These are phyloP conservation scores for Regulus satrapa DNA, from an alignment of 2,113 vertebrate genomes.

Conservation along the genomic window DNA sequence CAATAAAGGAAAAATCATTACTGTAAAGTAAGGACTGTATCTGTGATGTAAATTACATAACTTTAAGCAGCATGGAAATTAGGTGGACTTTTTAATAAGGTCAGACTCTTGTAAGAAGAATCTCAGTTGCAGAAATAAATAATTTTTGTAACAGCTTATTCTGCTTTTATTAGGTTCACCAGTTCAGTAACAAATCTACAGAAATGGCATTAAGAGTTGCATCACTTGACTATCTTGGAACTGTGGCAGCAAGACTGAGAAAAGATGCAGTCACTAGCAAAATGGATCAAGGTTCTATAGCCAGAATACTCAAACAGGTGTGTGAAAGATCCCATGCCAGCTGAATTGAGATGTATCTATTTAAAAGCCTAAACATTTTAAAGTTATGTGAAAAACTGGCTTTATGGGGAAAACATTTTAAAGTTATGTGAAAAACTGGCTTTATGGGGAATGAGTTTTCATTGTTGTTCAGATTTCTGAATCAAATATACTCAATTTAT, in stretches of 20 bases:
- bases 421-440: not conserved
- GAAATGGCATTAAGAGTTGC: constrained; percentile 98
- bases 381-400: not conserved
- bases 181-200: constrained; percentile 98
- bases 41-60: not conserved
- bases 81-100: not conserved
- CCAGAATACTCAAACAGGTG: constrained; percentile 91
- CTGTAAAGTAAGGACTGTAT: not conserved
- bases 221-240: constrained; percentile 96
- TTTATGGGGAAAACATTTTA: not conserved
- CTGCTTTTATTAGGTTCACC: constrained; percentile 85
- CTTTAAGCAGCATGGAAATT: not conserved
- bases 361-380: not conserved
- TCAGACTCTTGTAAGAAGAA: not conserved
- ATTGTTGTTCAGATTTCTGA: not conserved
- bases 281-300: constrained; percentile 95
- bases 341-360: not conserved
- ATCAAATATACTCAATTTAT: not conserved
- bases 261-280: constrained; percentile 97
- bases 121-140: not conserved
- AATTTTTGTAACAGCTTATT: not conserved
- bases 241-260: constrained; percentile 92
- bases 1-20: not conserved
- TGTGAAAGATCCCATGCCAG: not conserved
- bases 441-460: not conserved